These are phyloP conservation scores for Stomatorhinus walkeri DNA, from an alignment of 2,797 vertebrate genomes.

Conservation along the genomic window DNA sequence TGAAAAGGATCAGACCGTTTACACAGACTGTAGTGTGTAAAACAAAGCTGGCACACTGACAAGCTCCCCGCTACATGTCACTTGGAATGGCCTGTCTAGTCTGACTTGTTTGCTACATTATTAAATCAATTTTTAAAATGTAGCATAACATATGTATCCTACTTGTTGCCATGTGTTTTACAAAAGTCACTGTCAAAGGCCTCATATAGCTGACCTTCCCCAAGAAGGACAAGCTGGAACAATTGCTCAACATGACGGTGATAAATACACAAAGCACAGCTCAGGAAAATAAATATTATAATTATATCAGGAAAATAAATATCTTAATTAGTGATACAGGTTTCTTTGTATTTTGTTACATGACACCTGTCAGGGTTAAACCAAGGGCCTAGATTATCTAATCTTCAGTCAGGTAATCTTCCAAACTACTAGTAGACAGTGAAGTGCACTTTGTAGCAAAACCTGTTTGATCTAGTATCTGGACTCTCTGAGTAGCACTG, in stretches of 20 bases:
- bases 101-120: not conserved
- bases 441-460: not conserved
- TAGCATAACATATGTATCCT: not conserved
- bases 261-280: not conserved
- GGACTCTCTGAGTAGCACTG: not conserved
- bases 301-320: not conserved
- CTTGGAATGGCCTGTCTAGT: not conserved
- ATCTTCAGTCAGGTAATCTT: conserved; percentile 1
- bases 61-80: not conserved
- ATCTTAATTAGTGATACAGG: not conserved
- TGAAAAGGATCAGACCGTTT: not conserved
- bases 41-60: not conserved
- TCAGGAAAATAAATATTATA: not conserved
- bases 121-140: not conserved
- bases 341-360: not conserved
- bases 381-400: not conserved
- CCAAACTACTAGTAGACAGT: not conserved
- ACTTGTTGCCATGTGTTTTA: not conserved
- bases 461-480: not conserved
- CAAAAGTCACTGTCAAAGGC: not conserved
- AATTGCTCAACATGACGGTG: not conserved
- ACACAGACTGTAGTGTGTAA: not conserved
- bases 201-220: not conserved
- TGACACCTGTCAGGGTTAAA: not conserved
- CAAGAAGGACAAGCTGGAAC: not conserved